Evolutionary conservation across 1,140 invertebrate genomes (phyloP).

Genomic region (Caenorhabditis elegans): DNA sequence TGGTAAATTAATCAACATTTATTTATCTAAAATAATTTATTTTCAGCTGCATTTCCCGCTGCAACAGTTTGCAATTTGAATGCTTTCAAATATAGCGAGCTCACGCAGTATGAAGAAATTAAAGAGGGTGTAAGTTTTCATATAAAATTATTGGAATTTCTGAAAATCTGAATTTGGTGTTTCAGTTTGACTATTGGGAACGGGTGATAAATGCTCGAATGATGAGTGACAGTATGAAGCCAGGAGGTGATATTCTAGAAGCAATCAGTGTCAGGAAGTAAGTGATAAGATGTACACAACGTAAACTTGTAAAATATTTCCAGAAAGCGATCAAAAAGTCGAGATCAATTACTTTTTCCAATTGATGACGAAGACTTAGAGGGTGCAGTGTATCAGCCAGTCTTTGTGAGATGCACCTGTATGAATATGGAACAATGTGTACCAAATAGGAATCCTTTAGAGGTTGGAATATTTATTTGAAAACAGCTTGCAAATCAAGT

Average conservation of each 20-base stretch:
- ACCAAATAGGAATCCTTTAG: slow-evolving; percentile 64
- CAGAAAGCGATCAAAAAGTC: not conserved
- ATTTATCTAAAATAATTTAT: not conserved
- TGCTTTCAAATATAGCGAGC: slow-evolving; percentile 61
- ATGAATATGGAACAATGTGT: slow-evolving; percentile 63
- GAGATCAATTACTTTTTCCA: not conserved
- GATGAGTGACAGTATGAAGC: slow-evolving; percentile 31
- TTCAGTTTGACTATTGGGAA: slow-evolving; percentile 61
- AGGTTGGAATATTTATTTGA: slow-evolving; percentile 45
- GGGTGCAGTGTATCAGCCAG: slow-evolving; percentile 60
- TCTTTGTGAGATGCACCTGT: slow-evolving; percentile 65
- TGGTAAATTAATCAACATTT: slow-evolving; percentile 29
- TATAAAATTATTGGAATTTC: not conserved
- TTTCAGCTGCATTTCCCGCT: slow-evolving; percentile 65
- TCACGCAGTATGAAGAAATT: slow-evolving; percentile 63
- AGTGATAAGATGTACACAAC: not conserved
- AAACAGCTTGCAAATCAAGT: not conserved
- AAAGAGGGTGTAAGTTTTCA: slow-evolving; percentile 60
- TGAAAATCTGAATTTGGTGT: slow-evolving; percentile 24
- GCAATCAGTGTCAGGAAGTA: slow-evolving; percentile 5
- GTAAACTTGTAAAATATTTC: not conserved
- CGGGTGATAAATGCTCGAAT: slow-evolving; percentile 56
- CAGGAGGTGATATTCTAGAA: slow-evolving; percentile 13
- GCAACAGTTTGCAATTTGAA: slow-evolving; percentile 65
- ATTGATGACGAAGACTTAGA: slow-evolving; percentile 42